Percentiles rank a stretch among this genome's conserved stretches.
Evolutionary conservation across 2,888 invertebrate genomes (phyloP).

Genomic region (Galerucella nymphaeae): DNA sequence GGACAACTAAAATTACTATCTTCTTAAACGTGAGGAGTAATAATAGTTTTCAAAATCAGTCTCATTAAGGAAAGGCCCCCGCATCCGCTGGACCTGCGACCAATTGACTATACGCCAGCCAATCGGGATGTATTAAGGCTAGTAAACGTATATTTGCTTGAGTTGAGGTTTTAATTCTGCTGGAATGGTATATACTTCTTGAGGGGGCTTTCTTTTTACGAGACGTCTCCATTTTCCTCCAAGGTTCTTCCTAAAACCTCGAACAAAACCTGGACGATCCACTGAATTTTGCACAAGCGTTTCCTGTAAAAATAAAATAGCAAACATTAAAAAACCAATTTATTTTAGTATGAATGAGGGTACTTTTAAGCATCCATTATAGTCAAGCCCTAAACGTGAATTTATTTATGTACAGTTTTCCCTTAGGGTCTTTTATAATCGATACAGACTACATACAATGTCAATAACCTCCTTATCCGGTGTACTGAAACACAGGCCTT

Average conservation of each 20-base stretch:
- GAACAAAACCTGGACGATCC: slow-evolving; percentile 80
- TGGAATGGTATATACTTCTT: slow-evolving; percentile 85
- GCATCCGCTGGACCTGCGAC: slow-evolving; percentile 36
- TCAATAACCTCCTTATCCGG: slow-evolving; percentile 36
- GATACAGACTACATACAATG: slow-evolving; percentile 31
- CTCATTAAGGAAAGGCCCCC: slow-evolving; percentile 60
- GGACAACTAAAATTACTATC: slow-evolving; percentile 42
- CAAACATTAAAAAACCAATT: neutral
- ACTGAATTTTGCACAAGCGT: slow-evolving; percentile 78
- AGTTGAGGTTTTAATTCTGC: slow-evolving; percentile 88
- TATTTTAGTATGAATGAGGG: no score
- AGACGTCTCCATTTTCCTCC: slow-evolving; percentile 88
- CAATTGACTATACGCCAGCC: slow-evolving; percentile 36
- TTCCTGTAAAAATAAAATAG: slow-evolving; percentile 73
- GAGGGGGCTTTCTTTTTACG: slow-evolving; percentile 85
- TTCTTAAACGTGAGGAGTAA: slow-evolving; percentile 43
- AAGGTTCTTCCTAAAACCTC: slow-evolving; percentile 86
- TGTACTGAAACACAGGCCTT: slow-evolving; percentile 17
- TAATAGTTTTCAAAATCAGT: slow-evolving; percentile 55
- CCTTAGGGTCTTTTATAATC: slow-evolving; percentile 41
- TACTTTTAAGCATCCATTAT: neutral
- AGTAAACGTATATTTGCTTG: slow-evolving; percentile 90
- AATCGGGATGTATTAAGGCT: slow-evolving; percentile 37
- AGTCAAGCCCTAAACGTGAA: slow-evolving; percentile 28
- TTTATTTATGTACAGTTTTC: slow-evolving; percentile 40